Evolutionary conservation across 1,140 invertebrate genomes (phyloP).

Genomic region (Drosophila ohnishii): DNA sequence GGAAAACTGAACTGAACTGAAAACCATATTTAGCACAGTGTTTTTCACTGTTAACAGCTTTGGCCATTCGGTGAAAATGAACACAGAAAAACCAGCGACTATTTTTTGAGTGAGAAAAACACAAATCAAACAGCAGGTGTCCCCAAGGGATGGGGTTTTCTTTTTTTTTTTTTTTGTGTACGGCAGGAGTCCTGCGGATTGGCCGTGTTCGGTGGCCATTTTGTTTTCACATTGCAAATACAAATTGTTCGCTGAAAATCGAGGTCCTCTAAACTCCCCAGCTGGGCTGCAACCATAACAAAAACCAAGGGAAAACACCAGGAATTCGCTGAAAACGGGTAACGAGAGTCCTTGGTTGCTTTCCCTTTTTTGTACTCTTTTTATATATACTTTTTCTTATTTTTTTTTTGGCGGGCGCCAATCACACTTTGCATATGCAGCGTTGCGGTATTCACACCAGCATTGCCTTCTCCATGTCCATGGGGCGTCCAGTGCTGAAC

Average conservation of each 20-base stretch:
- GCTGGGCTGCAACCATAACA: conserved; percentile 14
- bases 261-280: conserved; percentile 41
- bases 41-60: conserved; percentile 54
- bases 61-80: conserved; percentile 33
- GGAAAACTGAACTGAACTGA: conserved; percentile 14
- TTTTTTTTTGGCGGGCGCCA: conserved; percentile 51
- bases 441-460: conserved; percentile 61
- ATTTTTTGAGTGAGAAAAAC: conserved; percentile 42
- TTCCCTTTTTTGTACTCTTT: conserved; percentile 10
- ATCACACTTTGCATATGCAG: conserved; percentile 64
- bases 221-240: conserved; percentile 77
- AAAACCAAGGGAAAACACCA: conserved; percentile 22
- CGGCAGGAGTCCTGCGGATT: conserved; percentile 12
- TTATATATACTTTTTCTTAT: conserved; percentile 14
- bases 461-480: conserved; percentile 20
- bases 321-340: conserved; percentile 27
- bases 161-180: background rate
- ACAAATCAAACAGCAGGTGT: conserved; percentile 80
- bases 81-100: conserved; percentile 36
- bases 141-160: conserved; percentile 2
- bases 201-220: conserved; percentile 59
- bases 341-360: conserved; percentile 15
- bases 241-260: conserved; percentile 66
- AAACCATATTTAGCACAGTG: conserved; percentile 48
- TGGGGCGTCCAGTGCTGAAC: conserved; percentile 19